Conservation (phyloP, 1,140 invertebrate genomes). For the Daktulosphaira vitifoliae region DNA sequence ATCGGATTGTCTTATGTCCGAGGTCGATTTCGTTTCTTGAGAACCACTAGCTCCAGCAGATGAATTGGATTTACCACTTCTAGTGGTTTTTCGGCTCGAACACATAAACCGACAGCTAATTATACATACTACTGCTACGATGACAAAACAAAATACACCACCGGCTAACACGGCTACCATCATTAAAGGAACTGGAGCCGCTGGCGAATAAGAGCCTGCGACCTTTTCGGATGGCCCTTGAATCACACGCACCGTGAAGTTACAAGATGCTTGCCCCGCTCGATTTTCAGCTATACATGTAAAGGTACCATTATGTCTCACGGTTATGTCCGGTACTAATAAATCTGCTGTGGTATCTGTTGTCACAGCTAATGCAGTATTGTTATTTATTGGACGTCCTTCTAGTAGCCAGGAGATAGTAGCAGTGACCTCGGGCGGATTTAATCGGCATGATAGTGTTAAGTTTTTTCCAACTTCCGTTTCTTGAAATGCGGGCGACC, state of each 20-base stretch:
- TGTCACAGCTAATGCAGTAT: constrained; percentile 45
- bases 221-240: constrained; percentile 56
- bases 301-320: constrained; percentile 69
- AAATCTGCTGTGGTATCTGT: constrained; percentile 57
- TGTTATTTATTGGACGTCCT: constrained; percentile 60
- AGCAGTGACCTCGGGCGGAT: constrained; percentile 65
- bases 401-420: constrained; percentile 72
- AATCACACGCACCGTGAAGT: constrained; percentile 66
- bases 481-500: constrained; percentile 57
- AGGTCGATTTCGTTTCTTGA: constrained; percentile 37
- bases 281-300: constrained; percentile 71
- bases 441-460: constrained; percentile 65
- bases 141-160: not conserved
- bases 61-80: constrained; percentile 48
- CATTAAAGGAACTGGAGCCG: constrained; percentile 43
- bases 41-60: not conserved
- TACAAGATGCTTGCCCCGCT: constrained; percentile 62
- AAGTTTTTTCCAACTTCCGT: constrained; percentile 69
- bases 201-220: constrained; percentile 59
- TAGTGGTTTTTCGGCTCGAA: constrained; percentile 42
- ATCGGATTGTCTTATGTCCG: constrained; percentile 42
- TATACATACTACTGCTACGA: constrained; percentile 41
- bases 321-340: constrained; percentile 35
- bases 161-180: not conserved
- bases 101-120: constrained; percentile 59